Percentiles rank a stretch among this genome's conserved stretches.
phyloP scores from a whole-genome alignment of 1,140 invertebrate genomes.

The Halesus radiatus region DNA sequence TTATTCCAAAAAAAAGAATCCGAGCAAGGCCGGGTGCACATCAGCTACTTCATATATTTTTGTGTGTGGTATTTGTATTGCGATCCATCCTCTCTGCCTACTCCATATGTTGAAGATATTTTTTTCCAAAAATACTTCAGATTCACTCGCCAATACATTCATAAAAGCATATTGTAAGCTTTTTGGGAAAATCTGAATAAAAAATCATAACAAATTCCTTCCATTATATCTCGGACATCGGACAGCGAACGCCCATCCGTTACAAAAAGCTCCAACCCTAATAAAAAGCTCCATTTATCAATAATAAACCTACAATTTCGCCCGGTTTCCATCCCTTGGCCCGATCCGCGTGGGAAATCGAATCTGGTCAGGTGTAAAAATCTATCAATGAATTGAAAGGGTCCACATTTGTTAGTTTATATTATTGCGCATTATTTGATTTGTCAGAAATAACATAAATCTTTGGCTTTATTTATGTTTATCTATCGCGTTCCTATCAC shows the following conservation, averaged over 20 bases:
- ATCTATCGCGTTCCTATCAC: too few relatives aligned
- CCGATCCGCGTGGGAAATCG: slow-evolving; percentile 15
- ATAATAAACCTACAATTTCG: slow-evolving; percentile 16
- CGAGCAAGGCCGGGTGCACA: too few relatives aligned
- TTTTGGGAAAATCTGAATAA: too few relatives aligned
- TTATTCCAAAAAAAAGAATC: too few relatives aligned
- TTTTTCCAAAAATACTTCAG: too few relatives aligned
- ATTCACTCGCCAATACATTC: too few relatives aligned
- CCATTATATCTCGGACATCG: not conserved
- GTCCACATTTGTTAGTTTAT: not conserved
- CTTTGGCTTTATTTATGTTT: not conserved
- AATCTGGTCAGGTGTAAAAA: slow-evolving; percentile 51
- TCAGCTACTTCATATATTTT: too few relatives aligned
- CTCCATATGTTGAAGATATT: too few relatives aligned
- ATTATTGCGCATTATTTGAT: slow-evolving; percentile 17
- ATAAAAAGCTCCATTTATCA: not conserved
- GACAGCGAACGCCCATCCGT: slow-evolving; percentile 8
- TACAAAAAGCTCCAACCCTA: not conserved
- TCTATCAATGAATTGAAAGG: slow-evolving; percentile 47
- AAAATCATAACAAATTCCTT: not conserved
- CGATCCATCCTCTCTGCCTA: too few relatives aligned
- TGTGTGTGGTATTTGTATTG: too few relatives aligned
- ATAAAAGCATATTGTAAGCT: too few relatives aligned
- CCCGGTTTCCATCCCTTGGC: not conserved
- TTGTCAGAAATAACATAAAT: too few relatives aligned